Evolutionary conservation across 2,113 vertebrate genomes (phyloP).

Genomic region (Conger conger): DNA sequence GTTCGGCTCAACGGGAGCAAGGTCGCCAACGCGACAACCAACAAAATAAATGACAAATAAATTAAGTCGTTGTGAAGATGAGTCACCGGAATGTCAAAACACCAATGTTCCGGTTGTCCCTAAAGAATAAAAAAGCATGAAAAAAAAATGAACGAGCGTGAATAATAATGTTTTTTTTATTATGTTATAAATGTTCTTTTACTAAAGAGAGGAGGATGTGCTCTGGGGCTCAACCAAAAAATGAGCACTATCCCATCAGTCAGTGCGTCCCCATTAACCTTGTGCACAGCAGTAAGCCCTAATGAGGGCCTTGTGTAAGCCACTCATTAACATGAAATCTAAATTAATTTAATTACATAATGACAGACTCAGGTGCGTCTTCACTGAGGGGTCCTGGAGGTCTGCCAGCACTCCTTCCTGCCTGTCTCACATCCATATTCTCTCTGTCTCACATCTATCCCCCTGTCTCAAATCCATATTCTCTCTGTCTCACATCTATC

Average conservation of each 20-base stretch:
- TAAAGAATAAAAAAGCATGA: neutral
- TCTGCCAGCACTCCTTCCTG: slow-evolving; percentile 21
- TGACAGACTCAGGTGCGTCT: slow-evolving; percentile 39
- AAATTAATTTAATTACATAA: slow-evolving; percentile 42
- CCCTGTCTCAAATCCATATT: neutral
- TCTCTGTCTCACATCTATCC: slow-evolving; percentile 1
- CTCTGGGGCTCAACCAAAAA: slow-evolving; percentile 25
- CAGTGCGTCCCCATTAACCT: slow-evolving; percentile 38
- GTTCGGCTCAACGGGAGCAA: neutral
- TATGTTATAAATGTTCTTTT: neutral
- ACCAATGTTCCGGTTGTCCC: neutral
- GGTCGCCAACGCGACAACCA: neutral
- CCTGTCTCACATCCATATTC: neutral
- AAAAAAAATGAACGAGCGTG: neutral
- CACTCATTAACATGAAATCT: slow-evolving; percentile 40
- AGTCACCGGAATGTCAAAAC: neutral
- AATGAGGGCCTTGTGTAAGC: slow-evolving; percentile 36
- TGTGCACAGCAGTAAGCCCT: slow-evolving; percentile 31
- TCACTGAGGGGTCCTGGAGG: slow-evolving; percentile 25
- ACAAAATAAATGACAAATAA: neutral
- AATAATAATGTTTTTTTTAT: neutral
- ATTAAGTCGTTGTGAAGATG: neutral
- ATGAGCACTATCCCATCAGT: slow-evolving; percentile 21
- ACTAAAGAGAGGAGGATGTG: neutral
- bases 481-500: neutral